Evolutionary conservation across 1,140 invertebrate species (phyloP).

Genomic region (Nephotettix cincticeps): DNA sequence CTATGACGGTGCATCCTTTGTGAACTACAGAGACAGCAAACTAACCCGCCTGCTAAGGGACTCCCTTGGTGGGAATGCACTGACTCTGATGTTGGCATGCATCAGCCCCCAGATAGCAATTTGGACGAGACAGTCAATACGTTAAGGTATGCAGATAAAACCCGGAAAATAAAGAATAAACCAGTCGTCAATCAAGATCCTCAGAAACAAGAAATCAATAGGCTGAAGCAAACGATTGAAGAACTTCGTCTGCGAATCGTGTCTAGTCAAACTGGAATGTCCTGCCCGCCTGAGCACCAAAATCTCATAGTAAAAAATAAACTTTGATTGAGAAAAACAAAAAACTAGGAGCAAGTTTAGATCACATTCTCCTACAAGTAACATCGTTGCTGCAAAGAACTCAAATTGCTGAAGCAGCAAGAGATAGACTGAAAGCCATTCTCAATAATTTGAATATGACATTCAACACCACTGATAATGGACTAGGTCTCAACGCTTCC

Average conservation of each 20-base stretch:
- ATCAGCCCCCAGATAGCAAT: constrained; percentile 88
- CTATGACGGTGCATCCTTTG: constrained; percentile 69
- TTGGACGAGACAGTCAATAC: constrained; percentile 88
- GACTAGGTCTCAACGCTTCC: not conserved
- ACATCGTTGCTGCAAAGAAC: constrained; percentile 27
- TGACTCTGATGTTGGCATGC: constrained; percentile 93
- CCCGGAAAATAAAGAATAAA: constrained; percentile 89
- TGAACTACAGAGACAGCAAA: constrained; percentile 90
- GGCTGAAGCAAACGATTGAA: constrained; percentile 52
- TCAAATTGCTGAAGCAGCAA: constrained; percentile 13
- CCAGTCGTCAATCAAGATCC: constrained; percentile 88
- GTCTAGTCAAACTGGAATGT: constrained; percentile 42
- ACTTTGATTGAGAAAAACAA: constrained; percentile 58
- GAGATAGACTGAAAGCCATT: not conserved
- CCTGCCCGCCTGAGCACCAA: constrained; percentile 52
- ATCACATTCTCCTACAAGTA: constrained; percentile 22
- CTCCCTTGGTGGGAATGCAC: constrained; percentile 88
- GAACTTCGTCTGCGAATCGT: constrained; percentile 63
- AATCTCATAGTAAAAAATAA: constrained; percentile 54
- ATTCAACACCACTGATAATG: not conserved
- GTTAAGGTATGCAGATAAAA: constrained; percentile 86
- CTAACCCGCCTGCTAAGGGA: constrained; percentile 89
- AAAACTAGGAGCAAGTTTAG: constrained; percentile 56
- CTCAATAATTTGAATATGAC: not conserved
- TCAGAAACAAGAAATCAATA: constrained; percentile 64